Evolutionary conservation across 2,888 invertebrate species (phyloP).

Genomic region (Limnephilus lunatus): DNA sequence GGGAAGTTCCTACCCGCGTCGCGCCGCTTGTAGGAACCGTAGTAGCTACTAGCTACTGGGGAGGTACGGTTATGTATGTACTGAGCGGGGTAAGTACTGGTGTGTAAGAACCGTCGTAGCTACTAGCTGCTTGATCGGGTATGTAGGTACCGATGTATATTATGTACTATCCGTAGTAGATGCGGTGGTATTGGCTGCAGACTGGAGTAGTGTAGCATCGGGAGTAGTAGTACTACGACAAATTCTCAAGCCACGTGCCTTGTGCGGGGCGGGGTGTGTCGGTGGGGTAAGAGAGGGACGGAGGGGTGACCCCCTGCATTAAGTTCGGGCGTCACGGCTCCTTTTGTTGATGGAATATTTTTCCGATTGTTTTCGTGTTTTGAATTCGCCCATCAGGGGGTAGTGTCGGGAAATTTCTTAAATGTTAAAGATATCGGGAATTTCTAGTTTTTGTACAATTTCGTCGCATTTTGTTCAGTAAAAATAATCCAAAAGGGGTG

Average conservation of each 20-base stretch:
- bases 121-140: neutral
- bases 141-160: neutral
- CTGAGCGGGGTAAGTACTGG: neutral
- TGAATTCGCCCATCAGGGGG: neutral
- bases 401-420: neutral
- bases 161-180: neutral
- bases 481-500: neutral
- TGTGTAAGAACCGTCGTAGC: neutral
- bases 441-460: neutral
- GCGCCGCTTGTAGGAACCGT: neutral
- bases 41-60: neutral
- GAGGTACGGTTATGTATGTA: neutral
- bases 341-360: constrained; percentile 33
- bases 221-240: constrained; percentile 33
- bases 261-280: neutral
- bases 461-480: neutral
- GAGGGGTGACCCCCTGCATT: constrained; percentile 5
- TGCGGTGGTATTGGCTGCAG: neutral
- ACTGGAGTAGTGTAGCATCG: neutral
- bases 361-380: constrained; percentile 28
- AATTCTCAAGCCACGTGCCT: constrained; percentile 28
- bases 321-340: constrained; percentile 24
- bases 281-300: neutral
- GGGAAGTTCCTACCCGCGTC: neutral
- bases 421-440: neutral